Conservation (phyloP, 2,888 invertebrate species). For the Notodonta dromedarius region DNA sequence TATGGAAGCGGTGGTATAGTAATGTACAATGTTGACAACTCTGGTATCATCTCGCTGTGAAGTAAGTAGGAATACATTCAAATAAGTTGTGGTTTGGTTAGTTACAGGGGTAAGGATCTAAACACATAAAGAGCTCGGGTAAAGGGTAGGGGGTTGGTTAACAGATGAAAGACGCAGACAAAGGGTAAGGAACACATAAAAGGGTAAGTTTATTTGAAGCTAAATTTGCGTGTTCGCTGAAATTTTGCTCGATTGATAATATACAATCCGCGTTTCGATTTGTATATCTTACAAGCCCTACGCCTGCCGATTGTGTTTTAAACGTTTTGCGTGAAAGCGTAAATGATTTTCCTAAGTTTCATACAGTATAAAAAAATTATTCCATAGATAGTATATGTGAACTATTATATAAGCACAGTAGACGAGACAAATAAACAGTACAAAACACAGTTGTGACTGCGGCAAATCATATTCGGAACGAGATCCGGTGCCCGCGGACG, state of each 20-base stretch:
- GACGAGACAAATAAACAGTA: slow-evolving; percentile 83
- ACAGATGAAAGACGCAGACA: slow-evolving; percentile 94
- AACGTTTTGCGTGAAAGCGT: slow-evolving; percentile 84
- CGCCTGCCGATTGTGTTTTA: slow-evolving; percentile 76
- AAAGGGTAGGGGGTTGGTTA: slow-evolving; percentile 83
- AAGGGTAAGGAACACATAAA: slow-evolving; percentile 87
- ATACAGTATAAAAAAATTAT: slow-evolving; percentile 76
- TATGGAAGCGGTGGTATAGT: slow-evolving; percentile 77
- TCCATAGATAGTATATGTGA: slow-evolving; percentile 71
- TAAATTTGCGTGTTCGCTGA: slow-evolving; percentile 83
- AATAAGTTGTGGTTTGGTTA: slow-evolving; percentile 80
- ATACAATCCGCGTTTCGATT: slow-evolving; percentile 77
- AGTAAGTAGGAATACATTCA: slow-evolving; percentile 74
- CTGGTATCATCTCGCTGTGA: slow-evolving; percentile 72
- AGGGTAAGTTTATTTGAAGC: slow-evolving; percentile 84
- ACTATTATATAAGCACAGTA: slow-evolving; percentile 82
- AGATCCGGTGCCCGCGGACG: slow-evolving; percentile 45
- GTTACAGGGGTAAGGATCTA: slow-evolving; percentile 82
- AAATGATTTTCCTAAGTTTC: slow-evolving; percentile 84
- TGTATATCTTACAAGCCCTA: slow-evolving; percentile 76
- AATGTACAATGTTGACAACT: slow-evolving; percentile 79
- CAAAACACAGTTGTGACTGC: slow-evolving; percentile 77
- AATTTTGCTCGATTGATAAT: slow-evolving; percentile 79
- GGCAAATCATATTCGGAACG: slow-evolving; percentile 67
- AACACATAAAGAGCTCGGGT: slow-evolving; percentile 83